Conservation (phyloP, 2,888 invertebrate species). For the Anthophora plumipes region DNA sequence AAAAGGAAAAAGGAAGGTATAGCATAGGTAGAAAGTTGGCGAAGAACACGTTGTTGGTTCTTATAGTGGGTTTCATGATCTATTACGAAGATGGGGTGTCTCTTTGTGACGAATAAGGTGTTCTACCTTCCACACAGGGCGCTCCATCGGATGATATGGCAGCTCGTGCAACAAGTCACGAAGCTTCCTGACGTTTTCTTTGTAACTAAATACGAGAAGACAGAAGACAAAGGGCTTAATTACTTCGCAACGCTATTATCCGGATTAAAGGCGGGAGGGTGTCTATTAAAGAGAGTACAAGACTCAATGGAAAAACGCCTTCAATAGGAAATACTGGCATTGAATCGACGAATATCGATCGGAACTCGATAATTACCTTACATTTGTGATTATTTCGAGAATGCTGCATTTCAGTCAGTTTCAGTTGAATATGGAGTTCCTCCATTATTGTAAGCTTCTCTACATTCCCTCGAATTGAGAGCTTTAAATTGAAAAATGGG, state of each 20-base stretch:
- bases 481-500: neutral
- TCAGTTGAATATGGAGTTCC: constrained; percentile 40
- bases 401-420: constrained; percentile 50
- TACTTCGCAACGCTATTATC: constrained; percentile 48
- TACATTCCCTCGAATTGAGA: constrained; percentile 4
- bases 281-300: constrained; percentile 23
- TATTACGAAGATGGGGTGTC: constrained; percentile 60
- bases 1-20: neutral
- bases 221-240: constrained; percentile 48
- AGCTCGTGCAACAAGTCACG: constrained; percentile 57
- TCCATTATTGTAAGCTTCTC: constrained; percentile 46
- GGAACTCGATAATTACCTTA: constrained; percentile 55
- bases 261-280: constrained; percentile 37
- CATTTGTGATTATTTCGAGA: constrained; percentile 57
- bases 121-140: constrained; percentile 72
- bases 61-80: constrained; percentile 49
- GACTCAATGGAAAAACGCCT: constrained; percentile 14
- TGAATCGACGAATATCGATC: constrained; percentile 17
- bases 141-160: constrained; percentile 61
- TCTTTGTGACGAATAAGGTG: constrained; percentile 73
- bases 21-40: neutral
- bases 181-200: constrained; percentile 62
- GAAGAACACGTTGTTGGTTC: constrained; percentile 21
- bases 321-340: constrained; percentile 5
- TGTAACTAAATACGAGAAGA: constrained; percentile 65